Evolutionary conservation across 2,113 vertebrate genomes (phyloP), one percentile per base, ranked within the genome.

Genomic region (Mirounga angustirostris): DNA sequence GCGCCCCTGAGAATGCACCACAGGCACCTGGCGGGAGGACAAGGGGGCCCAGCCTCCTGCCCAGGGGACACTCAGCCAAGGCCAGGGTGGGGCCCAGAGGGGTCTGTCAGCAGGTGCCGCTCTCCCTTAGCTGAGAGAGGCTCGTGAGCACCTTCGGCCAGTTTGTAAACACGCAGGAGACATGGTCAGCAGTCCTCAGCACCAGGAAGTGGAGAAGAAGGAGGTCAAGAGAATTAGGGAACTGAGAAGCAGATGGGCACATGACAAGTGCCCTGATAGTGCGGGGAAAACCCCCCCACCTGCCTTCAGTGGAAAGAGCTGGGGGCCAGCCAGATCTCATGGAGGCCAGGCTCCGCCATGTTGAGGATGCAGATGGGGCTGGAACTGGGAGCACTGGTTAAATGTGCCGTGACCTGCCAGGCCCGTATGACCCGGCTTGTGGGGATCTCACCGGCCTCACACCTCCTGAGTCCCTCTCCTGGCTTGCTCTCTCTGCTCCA

Each of bases 1-100:
- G 59, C 26, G 11, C 46, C 26, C n/a, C 10, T 1, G 26, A 59
- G 69, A 78, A 18, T 33, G 3, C 59, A 1, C 2, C 15, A 11
- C 0, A 1, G 79, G 69, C 3, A 0, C 26, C 92, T 43, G 5
- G 52, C 14, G 33, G 4, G 5, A 9, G 61, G 40, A 13, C 13
- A 12, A 7, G 8, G 11, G 7, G 67, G 1, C 4, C 7, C n/a
- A 1, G 1, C 0, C 16, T 0, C 33, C 73, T 14, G 0, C 18
- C 74, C 52, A 19, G 46, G 18, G 11, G 15, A 36, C 26, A 11
- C 2, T 0, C 4, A 52, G 22, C 4, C 30, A 24, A 4, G 67
- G 16, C 65, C 4, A 9, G 30, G 24, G 50, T 2, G 24, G 81
- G 4, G 3, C 71, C 5, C 2, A 1, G 40, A 8, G 30, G 56